phyloP scores from a whole-genome alignment of 2,797 vertebrate genomes.

The Diplodus sargus region DNA sequence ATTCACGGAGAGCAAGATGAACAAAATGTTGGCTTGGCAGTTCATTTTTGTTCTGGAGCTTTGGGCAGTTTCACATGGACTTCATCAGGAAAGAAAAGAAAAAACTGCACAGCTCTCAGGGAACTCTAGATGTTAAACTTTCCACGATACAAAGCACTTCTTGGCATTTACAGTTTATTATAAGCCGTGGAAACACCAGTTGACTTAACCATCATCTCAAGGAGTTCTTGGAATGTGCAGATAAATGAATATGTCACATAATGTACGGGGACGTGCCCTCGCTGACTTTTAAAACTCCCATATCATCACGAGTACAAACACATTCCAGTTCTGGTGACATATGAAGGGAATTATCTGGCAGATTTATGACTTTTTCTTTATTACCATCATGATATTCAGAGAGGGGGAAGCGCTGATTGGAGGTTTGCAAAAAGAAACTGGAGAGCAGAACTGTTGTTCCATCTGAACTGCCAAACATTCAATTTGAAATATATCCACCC shows the following conservation, averaged over 20 bases:
- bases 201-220: not conserved
- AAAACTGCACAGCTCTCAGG: too few relatives aligned
- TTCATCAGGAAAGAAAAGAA: too few relatives aligned
- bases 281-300: not conserved
- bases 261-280: not conserved
- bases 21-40: too few relatives aligned
- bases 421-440: not conserved
- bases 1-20: too few relatives aligned
- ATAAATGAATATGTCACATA: not conserved
- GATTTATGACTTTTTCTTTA: slow-evolving; percentile 12
- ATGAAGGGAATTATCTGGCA: not conserved
- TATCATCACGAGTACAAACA: not conserved
- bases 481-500: slow-evolving; percentile 30
- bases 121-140: too few relatives aligned
- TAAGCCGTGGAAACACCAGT: not conserved
- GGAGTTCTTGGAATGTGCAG: not conserved
- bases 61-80: too few relatives aligned
- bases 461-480: slow-evolving; percentile 28
- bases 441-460: slow-evolving; percentile 29
- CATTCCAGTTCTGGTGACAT: slow-evolving; percentile 17
- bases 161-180: not conserved
- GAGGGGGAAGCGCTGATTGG: not conserved
- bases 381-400: not conserved
- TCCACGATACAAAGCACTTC: not conserved
- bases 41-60: too few relatives aligned